Base-by-base conservation (phyloP, 2,888 invertebrate genomes). In the Ornithoptera alexandrae region DNA sequence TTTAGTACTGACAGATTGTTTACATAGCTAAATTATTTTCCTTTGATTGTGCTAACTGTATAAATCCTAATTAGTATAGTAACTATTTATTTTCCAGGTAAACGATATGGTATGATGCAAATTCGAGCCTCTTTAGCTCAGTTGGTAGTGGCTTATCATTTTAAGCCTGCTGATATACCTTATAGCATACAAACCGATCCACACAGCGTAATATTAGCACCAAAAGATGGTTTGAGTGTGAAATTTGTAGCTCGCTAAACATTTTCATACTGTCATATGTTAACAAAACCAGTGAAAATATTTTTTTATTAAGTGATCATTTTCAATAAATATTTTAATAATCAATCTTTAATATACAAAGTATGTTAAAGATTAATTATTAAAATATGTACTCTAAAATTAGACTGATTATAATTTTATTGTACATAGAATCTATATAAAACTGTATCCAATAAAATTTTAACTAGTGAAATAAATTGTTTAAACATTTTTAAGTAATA, bases 61-160 rank as follows among this genome's bases (percentile, higher is more conserved):
- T 12, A 42, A 42, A 42, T 42, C 8, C 7, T 42, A 42, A 12
- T 42, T 12, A 10, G 10, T 42, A 12, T 42, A 42, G 42, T 42
- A 42, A 42, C 12, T 59, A 59, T 6, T 39, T 56, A 8, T 20
- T 20, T 78, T 81, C 20, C 79, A 89, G 89, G 89, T 58, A 89
- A 86, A 80, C 84, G 89, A 53, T 89, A 88, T 74, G 89, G 89
- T 1, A 74, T 87, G 79, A 82, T 88, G 83, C 89, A 89, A 78
- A 75, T 89, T 50, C 84, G 89, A 39, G 80, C 87, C 1, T 87
- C 88, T 0, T 65, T 89, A 15, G 84, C 87, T 1, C 87, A 89
- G 64, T 73, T 89, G 61, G 72, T 88, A 5, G 72, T 74, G 63
- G 82, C 81, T 24, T 89, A 80, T 74, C 80, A 74, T 72, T 72